These are phyloP conservation scores for Typhlichthys eigenmanni DNA, from an alignment of 2,797 vertebrate species.

Conservation along the genomic window DNA sequence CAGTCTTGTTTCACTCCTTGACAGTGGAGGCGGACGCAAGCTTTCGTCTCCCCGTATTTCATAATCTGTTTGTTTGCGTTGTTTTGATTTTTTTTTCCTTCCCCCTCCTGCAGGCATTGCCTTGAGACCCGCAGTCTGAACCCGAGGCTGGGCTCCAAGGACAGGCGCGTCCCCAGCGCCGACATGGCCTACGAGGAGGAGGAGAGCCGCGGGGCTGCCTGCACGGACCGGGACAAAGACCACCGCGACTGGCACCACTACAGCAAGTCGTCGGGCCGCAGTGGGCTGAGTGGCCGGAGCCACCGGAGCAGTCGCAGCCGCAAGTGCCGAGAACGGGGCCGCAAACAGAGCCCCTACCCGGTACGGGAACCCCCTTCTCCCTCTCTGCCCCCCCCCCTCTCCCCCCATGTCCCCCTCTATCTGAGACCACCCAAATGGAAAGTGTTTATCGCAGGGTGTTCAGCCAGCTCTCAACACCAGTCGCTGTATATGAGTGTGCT, in stretches of 20 bases:
- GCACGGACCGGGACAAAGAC: conserved; percentile 42
- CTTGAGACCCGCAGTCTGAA: conserved; percentile 86
- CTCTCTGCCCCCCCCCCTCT: neutral
- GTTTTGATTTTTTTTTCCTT: conserved; percentile 8
- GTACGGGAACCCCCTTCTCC: conserved; percentile 76
- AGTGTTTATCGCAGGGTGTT: conserved; percentile 58
- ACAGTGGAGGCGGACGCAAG: conserved; percentile 15
- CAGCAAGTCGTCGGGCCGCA: conserved; percentile 90
- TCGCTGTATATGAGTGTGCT: conserved; percentile 46
- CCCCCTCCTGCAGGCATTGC: conserved; percentile 78
- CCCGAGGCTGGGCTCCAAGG: conserved; percentile 80
- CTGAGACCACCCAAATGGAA: conserved; percentile 48
- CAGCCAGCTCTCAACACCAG: conserved; percentile 54
- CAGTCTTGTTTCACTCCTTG: conserved; percentile 31
- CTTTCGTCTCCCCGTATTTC: conserved; percentile 15
- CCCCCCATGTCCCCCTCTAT: conserved; percentile 12
- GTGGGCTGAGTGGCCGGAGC: conserved; percentile 78
- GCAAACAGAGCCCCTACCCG: conserved; percentile 78
- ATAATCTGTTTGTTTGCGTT: conserved; percentile 6
- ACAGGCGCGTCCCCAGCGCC: conserved; percentile 69
- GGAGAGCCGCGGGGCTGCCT: conserved; percentile 36
- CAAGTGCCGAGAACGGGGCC: conserved; percentile 74
- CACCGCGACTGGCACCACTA: conserved; percentile 87
- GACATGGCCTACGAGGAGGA: conserved; percentile 78
- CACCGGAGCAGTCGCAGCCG: conserved; percentile 77